These are phyloP conservation scores for Phasia obesa DNA, from an alignment of 2,888 invertebrate genomes.

Conservation along the genomic window DNA sequence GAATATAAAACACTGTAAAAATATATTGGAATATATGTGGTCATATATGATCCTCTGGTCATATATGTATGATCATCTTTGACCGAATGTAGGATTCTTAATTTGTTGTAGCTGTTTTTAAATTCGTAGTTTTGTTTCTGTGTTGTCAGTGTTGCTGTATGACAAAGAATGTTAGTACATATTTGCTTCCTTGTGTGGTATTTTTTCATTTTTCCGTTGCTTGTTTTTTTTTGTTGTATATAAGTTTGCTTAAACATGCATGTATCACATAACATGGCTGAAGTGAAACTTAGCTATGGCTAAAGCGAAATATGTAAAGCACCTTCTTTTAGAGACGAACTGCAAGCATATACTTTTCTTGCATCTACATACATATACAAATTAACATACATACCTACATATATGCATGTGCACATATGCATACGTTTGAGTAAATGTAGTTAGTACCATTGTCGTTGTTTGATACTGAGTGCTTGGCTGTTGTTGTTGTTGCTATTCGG, in stretches of 20 bases:
- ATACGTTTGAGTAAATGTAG: conserved; percentile 13
- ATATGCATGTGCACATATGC: too few species aligned
- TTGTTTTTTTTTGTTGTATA: conserved; percentile 4
- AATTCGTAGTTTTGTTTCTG: conserved; percentile 16
- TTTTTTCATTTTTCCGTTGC: conserved; percentile 41
- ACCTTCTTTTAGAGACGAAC: conserved; percentile 54
- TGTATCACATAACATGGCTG: conserved; percentile 66
- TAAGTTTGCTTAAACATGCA: conserved; percentile 61
- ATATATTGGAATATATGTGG: too few species aligned
- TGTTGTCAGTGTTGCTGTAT: conserved; percentile 52
- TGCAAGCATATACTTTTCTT: conserved; percentile 43
- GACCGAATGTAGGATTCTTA: neutral
- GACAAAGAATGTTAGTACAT: conserved; percentile 65
- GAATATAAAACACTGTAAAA: too few species aligned
- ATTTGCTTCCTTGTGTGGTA: conserved; percentile 71
- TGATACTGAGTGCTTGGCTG: conserved; percentile 55
- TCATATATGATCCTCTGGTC: too few species aligned
- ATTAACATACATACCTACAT: neutral
- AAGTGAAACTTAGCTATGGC: conserved; percentile 55
- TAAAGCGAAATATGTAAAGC: conserved; percentile 65
- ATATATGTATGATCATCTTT: neutral
- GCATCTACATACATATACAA: conserved; percentile 4
- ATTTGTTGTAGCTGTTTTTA: conserved; percentile 14
- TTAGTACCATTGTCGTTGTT: conserved; percentile 19
- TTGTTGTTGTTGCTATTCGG: conserved; percentile 52